Evolutionary conservation across 92 coral and sea anemone genomes (phyloP).

Genomic region (Nematostella vectensis): DNA sequence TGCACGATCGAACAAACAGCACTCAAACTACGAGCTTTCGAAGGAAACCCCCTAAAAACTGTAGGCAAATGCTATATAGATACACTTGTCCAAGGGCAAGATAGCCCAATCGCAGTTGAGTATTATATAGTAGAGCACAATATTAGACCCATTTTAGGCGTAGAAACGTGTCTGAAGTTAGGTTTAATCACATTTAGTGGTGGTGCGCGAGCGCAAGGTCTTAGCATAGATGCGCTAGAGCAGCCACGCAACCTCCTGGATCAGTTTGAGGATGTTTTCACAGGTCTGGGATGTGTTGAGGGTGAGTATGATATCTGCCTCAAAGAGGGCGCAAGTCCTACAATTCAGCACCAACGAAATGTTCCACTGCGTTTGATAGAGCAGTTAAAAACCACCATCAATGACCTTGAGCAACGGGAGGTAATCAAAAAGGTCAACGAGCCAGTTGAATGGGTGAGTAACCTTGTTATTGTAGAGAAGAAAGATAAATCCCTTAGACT

Average conservation of each 20-base stretch:
- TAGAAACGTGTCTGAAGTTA: slow-evolving; percentile 27
- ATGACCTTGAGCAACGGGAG: background rate
- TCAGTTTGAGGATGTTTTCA: slow-evolving; percentile 1
- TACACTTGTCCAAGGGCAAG: slow-evolving; percentile 6
- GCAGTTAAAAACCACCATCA: background rate
- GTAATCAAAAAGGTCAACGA: too few species aligned
- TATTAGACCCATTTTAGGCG: slow-evolving; percentile 29
- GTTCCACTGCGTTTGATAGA: too few species aligned
- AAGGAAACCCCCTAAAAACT: slow-evolving; percentile 20
- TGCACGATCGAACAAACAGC: slow-evolving; percentile 10
- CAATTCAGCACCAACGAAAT: too few species aligned
- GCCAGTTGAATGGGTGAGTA: too few species aligned
- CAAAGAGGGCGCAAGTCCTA: too few species aligned
- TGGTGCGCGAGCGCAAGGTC: slow-evolving; percentile 1
- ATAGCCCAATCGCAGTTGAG: slow-evolving; percentile 10
- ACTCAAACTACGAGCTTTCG: slow-evolving; percentile 20
- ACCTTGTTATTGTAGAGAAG: too few species aligned
- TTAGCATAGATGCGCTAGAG: background rate
- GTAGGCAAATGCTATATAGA: slow-evolving; percentile 21
- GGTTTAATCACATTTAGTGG: slow-evolving; percentile 4
- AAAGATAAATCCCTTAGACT: too few species aligned
- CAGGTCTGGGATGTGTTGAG: too few species aligned
- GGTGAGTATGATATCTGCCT: too few species aligned
- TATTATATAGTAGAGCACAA: slow-evolving; percentile 30
- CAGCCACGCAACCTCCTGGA: background rate